These are phyloP conservation scores for Nannoperca australis DNA, from an alignment of 2,797 vertebrate genomes.

Conservation along the genomic window DNA sequence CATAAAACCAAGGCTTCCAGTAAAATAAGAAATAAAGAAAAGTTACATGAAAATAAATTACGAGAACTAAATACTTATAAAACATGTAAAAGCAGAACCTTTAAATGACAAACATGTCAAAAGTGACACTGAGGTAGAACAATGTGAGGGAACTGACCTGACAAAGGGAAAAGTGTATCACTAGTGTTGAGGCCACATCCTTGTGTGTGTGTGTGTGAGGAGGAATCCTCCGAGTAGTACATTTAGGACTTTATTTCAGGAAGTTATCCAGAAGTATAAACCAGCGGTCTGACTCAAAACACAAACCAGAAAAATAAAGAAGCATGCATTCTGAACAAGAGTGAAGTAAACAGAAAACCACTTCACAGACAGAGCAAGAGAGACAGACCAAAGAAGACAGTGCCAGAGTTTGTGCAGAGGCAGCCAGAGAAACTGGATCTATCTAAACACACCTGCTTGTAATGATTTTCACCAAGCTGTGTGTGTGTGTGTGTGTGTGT, in stretches of 20 bases:
- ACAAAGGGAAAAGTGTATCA: neutral
- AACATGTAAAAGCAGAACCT: neutral
- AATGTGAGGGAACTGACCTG: neutral
- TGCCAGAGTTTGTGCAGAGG: conserved; percentile 12
- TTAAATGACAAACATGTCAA: neutral
- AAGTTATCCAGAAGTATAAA: neutral
- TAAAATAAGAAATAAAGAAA: neutral
- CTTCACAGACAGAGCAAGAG: conserved; percentile 15
- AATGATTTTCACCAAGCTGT: conserved; percentile 54
- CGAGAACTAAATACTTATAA: neutral
- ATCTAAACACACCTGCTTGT: conserved; percentile 67
- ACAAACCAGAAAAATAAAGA: neutral
- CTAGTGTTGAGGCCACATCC: neutral
- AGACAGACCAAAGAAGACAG: neutral
- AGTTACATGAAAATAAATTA: neutral
- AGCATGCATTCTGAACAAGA: neutral
- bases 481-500: conserved; percentile 21
- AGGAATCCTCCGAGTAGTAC: neutral
- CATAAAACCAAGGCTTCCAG: neutral
- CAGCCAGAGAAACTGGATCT: conserved; percentile 49
- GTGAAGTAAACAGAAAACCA: conserved; percentile 15
- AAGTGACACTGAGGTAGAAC: neutral
- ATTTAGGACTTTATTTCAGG: neutral
- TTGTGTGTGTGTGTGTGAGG: neutral
- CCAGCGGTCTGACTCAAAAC: neutral